These are phyloP conservation scores for Premnoplex brunnescens DNA, from an alignment of 2,797 vertebrate species.

Conservation along the genomic window DNA sequence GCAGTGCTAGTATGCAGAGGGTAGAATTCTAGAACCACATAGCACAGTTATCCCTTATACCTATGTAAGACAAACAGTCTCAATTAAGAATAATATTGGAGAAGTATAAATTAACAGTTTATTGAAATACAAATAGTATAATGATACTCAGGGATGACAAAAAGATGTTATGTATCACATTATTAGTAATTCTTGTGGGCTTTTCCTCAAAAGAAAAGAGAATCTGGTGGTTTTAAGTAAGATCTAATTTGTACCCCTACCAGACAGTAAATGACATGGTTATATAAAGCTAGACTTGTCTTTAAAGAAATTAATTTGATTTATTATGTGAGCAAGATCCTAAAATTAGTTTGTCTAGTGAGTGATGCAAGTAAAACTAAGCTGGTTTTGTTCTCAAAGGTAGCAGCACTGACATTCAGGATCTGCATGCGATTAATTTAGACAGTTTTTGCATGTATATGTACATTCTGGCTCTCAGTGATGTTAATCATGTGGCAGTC, in stretches of 20 bases:
- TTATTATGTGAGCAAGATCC: neutral
- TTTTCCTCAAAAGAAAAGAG: neutral
- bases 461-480: neutral
- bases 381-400: neutral
- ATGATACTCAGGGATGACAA: neutral
- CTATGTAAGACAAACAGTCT: neutral
- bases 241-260: neutral
- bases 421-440: neutral
- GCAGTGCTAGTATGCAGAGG: neutral
- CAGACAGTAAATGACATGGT: neutral
- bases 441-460: neutral
- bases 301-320: neutral
- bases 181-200: neutral
- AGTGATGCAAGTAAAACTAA: constrained; percentile 2
- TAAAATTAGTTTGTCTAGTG: constrained; percentile 14
- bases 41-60: neutral
- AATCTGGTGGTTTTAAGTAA: neutral
- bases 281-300: neutral
- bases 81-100: neutral
- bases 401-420: neutral
- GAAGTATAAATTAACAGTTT: neutral
- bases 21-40: neutral
- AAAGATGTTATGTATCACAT: neutral
- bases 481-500: neutral
- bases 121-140: neutral